Evolutionary conservation across 2,113 vertebrate genomes (phyloP).

Genomic region (Axis porcinus): DNA sequence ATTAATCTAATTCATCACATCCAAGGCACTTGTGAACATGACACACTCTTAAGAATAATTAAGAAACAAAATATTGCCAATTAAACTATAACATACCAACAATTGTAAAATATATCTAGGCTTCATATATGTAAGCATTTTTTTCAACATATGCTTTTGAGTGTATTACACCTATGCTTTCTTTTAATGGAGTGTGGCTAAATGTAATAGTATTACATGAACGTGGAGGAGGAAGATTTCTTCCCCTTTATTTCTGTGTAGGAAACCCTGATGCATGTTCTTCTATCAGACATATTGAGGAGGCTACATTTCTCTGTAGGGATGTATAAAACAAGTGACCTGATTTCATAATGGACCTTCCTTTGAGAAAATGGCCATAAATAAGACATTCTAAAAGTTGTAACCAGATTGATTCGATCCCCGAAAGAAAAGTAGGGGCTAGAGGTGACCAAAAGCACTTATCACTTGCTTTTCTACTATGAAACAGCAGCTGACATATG

Average conservation of each 20-base stretch:
- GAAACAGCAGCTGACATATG: not conserved
- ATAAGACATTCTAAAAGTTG: conserved; percentile 52
- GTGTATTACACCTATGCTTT: not conserved
- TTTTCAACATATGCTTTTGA: not conserved
- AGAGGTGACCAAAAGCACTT: not conserved
- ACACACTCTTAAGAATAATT: not conserved
- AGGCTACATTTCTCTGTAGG: not conserved
- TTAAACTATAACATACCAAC: not conserved
- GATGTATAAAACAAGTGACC: conserved; percentile 54
- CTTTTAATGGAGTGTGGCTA: not conserved
- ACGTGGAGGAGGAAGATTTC: not conserved
- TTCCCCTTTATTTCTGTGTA: not conserved
- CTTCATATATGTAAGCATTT: not conserved
- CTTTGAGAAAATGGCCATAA: conserved; percentile 46
- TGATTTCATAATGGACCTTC: conserved; percentile 50
- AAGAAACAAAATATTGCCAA: not conserved
- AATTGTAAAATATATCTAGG: not conserved
- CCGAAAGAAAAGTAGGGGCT: not conserved
- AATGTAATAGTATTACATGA: not conserved
- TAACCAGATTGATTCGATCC: conserved; percentile 5
- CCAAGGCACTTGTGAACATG: not conserved
- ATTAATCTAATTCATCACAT: not conserved
- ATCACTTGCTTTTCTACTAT: not conserved
- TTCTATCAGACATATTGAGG: not conserved
- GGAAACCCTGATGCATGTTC: not conserved